Conservation (phyloP, 1,140 invertebrate genomes). For the Hylaeus volcanicus region DNA sequence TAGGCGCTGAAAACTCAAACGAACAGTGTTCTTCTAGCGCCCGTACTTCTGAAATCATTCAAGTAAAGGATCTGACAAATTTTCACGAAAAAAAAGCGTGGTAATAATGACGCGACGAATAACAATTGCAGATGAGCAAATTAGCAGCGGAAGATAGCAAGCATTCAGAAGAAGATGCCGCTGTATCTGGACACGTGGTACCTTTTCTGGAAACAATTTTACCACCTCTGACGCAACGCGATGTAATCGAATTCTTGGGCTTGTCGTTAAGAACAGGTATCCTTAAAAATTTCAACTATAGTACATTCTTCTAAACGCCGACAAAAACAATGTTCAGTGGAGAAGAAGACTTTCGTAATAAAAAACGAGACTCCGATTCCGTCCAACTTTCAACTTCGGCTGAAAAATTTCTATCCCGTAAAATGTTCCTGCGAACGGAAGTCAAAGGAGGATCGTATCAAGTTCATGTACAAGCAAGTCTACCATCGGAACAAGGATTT, state of each 20-base stretch:
- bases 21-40: background rate
- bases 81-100: background rate
- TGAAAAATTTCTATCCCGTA: slow-evolving; percentile 37
- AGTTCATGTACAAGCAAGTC: slow-evolving; percentile 17
- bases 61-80: background rate
- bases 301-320: background rate
- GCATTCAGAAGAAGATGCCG: background rate
- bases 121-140: background rate
- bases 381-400: background rate
- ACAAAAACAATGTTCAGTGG: slow-evolving; percentile 5
- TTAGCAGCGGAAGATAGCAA: background rate
- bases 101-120: background rate
- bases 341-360: slow-evolving; percentile 45
- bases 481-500: background rate
- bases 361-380: slow-evolving; percentile 42
- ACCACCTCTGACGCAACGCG: background rate
- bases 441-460: slow-evolving; percentile 9
- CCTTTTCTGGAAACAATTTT: slow-evolving; percentile 10
- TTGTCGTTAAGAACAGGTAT: slow-evolving; percentile 26
- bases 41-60: slow-evolving; percentile 27
- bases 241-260: slow-evolving; percentile 27
- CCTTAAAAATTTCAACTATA: too few species aligned
- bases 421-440: slow-evolving; percentile 31
- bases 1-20: background rate
- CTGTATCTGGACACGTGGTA: background rate